Evolutionary conservation across 2,888 invertebrate genomes (phyloP).

Genomic region (Stegana nigrithorax): DNA sequence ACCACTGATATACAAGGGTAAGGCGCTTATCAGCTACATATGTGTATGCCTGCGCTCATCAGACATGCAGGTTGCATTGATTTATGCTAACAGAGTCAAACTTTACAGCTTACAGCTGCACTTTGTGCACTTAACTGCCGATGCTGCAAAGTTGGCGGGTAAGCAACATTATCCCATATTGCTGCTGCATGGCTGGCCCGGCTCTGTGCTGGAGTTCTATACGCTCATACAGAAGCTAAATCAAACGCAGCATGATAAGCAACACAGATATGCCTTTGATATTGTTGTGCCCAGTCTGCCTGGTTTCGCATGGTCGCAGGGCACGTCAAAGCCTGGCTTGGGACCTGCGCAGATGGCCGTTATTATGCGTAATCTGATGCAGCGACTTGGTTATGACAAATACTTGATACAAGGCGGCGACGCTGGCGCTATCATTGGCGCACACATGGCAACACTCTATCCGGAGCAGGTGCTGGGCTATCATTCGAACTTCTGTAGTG

Average conservation of each 20-base stretch:
- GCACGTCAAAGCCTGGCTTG: constrained; percentile 59
- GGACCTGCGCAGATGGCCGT: constrained; percentile 71
- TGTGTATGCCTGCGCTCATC: no score
- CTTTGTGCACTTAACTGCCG: constrained; percentile 73
- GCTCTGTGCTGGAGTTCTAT: constrained; percentile 83
- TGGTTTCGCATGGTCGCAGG: constrained; percentile 70
- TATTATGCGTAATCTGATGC: constrained; percentile 77
- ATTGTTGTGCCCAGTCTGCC: constrained; percentile 78
- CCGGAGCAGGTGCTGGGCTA: constrained; percentile 73
- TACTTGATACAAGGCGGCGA: constrained; percentile 84
- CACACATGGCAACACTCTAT: constrained; percentile 74
- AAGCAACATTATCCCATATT: constrained; percentile 75
- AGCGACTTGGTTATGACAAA: constrained; percentile 73
- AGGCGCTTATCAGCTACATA: not conserved
- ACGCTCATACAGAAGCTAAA: constrained; percentile 78
- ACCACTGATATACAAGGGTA: constrained; percentile 79
- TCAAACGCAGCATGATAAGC: no score
- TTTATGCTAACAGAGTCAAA: not conserved
- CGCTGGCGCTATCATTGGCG: constrained; percentile 80
- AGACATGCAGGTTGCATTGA: not conserved
- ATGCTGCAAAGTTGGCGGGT: constrained; percentile 66
- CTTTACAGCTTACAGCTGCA: constrained; percentile 73
- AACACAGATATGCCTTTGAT: constrained; percentile 76
- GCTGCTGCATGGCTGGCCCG: constrained; percentile 90
- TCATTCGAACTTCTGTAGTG: constrained; percentile 75